Evolutionary conservation across 1,140 invertebrate genomes (phyloP).

Genomic region (Adoxophyes honmai): DNA sequence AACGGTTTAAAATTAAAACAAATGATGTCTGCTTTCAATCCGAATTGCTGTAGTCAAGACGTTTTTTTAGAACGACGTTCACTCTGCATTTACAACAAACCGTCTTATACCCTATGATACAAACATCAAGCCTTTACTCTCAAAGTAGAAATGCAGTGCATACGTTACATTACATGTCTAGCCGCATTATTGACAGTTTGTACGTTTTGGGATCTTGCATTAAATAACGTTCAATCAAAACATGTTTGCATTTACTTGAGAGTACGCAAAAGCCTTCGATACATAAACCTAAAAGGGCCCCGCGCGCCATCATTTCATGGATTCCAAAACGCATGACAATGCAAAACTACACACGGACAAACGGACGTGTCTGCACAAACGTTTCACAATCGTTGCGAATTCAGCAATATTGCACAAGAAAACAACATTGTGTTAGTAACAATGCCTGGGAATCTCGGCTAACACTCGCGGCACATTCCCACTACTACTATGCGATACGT

Average conservation of each 20-base stretch:
- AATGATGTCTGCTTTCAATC: not conserved
- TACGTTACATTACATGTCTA: too few species aligned
- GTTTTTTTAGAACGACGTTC: too few species aligned
- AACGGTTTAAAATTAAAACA: not conserved
- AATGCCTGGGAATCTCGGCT: slow-evolving; percentile 45
- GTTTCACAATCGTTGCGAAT: slow-evolving; percentile 54
- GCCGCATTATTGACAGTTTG: too few species aligned
- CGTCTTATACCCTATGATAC: too few species aligned
- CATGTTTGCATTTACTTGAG: too few species aligned
- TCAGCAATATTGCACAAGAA: slow-evolving; percentile 63
- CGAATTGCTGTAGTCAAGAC: not conserved
- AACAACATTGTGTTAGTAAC: slow-evolving; percentile 51
- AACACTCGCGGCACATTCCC: slow-evolving; percentile 34
- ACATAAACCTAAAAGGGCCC: too few species aligned
- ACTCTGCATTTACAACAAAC: too few species aligned
- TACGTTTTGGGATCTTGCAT: too few species aligned
- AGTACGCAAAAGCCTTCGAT: too few species aligned
- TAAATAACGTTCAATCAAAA: too few species aligned
- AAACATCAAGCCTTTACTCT: too few species aligned
- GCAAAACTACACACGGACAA: slow-evolving; percentile 41
- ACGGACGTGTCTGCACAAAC: slow-evolving; percentile 42
- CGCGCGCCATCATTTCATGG: slow-evolving; percentile 21
- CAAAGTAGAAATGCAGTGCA: too few species aligned
- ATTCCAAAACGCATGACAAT: slow-evolving; percentile 45
- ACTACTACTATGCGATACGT: slow-evolving; percentile 21